Base-by-base conservation (phyloP, 1,140 invertebrate species). In the Caenorhabditis brenneri region DNA sequence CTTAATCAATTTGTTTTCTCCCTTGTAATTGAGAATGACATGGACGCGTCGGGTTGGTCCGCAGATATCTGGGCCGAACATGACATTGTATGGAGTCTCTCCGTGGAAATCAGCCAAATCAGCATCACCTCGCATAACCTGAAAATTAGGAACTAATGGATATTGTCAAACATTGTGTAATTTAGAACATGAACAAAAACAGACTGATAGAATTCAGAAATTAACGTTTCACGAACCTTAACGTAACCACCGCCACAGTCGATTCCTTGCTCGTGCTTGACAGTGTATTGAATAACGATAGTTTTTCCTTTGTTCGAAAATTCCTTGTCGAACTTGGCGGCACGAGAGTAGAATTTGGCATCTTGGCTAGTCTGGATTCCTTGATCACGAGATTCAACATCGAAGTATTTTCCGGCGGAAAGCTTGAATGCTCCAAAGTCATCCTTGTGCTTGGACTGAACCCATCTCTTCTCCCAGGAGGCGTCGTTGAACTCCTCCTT, bases 31-130 rank as follows among this genome's bases (percentile, higher is more conserved):
- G 92, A 99, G 96, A 92, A 99, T 99, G 2, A 97, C 97, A 91
- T 99, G 98, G 19, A 99, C 97, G 60, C 88, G 48, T 92, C 99
- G 98, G 36, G 96, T 98, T 83, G 96, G 96, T 81, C 97, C 98
- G 91, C 97, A 99, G 90, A 99, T 99, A 91, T 99, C 97, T 84
- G 97, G 97, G 29, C 94, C 97, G 92, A 99, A 99, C 98, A 99
- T 99, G 88, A 99, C 94, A 82, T 95, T 93, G 91, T 99, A 99
- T 2, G 97, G 96, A 19, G 94, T 94, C 88, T 99, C 98, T 53
- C 82, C 82, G 74, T 83, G 82, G 82, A 83, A 83, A 87, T 89
- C 88, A 22, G 84, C 87, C 51, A 89, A 90, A 78, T 90, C 86
- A 36, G 86, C 88, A 69, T 86, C 84, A 12, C 88, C 86, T 31